Conservation (phyloP, 2,888 invertebrate genomes). For the Meteorus colon region DNA sequence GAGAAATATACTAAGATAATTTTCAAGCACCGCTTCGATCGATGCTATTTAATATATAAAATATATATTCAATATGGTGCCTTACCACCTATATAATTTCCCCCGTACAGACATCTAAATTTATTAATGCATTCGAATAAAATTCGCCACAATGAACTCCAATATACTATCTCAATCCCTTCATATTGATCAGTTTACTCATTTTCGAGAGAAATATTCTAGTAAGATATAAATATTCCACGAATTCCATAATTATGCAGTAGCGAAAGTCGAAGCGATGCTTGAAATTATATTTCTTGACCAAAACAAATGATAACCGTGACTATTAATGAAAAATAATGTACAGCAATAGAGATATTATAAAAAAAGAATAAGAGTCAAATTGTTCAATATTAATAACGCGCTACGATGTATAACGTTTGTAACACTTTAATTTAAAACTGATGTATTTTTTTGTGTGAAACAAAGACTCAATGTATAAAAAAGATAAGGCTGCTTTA, state of each 20-base stretch:
- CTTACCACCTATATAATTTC: conserved; percentile 33
- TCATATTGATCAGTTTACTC: background rate
- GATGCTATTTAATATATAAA: background rate
- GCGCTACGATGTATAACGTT: background rate
- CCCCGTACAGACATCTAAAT: background rate
- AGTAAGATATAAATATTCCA: background rate
- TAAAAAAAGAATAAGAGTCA: background rate
- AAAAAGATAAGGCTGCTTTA: background rate
- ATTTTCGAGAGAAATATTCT: background rate
- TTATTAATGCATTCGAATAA: background rate
- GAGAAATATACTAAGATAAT: background rate
- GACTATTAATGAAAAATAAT: conserved; percentile 1
- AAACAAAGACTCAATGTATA: background rate
- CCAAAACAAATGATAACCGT: background rate
- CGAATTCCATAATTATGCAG: background rate
- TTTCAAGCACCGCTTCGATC: conserved; percentile 26
- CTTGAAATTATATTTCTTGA: background rate
- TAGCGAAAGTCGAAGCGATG: background rate
- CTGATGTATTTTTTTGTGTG: background rate
- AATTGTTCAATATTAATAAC: background rate
- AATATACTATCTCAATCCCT: background rate
- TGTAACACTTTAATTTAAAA: background rate
- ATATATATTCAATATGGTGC: conserved; percentile 38
- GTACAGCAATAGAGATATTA: background rate
- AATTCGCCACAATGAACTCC: background rate